These are phyloP conservation scores for Heliocidaris erythrogramma DNA, from an alignment of 35 echinoderm and acorn worm species.

Conservation along the genomic window DNA sequence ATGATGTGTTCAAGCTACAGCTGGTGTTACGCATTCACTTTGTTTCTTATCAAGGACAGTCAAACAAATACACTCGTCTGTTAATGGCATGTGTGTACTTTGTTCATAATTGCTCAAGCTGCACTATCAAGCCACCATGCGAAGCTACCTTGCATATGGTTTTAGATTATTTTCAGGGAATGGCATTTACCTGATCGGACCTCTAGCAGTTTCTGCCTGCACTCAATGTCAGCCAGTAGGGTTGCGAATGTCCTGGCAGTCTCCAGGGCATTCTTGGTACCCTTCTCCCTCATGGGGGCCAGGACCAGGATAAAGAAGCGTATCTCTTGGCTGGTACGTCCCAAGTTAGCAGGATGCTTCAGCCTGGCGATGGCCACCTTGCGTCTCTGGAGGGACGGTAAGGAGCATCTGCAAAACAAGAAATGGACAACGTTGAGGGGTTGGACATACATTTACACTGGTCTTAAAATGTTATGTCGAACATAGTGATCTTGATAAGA, in stretches of 20 bases:
- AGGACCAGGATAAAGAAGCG: constrained; percentile 88
- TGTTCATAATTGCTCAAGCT: too few relatives aligned
- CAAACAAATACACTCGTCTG: too few relatives aligned
- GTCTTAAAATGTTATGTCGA: too few relatives aligned
- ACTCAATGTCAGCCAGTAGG: constrained; percentile 93
- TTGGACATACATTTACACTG: too few relatives aligned
- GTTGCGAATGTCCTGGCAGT: constrained; percentile 95
- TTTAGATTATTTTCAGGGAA: neutral
- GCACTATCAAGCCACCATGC: too few relatives aligned
- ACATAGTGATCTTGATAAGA: too few relatives aligned
- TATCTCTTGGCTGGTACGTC: constrained; percentile 86
- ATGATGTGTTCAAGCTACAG: too few relatives aligned
- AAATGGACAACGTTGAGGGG: too few relatives aligned
- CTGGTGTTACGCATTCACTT: too few relatives aligned
- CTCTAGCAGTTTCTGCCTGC: constrained; percentile 80
- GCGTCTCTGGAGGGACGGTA: constrained; percentile 78
- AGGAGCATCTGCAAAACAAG: constrained; percentile 66
- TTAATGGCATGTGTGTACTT: too few relatives aligned
- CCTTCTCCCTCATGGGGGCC: constrained; percentile 88
- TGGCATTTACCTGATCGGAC: constrained; percentile 74
- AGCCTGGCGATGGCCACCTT: constrained; percentile 92
- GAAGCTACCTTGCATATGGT: too few relatives aligned
- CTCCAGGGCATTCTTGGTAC: constrained; percentile 98
- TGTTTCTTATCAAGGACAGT: too few relatives aligned
- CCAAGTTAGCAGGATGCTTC: constrained; percentile 86